Conservation (phyloP, 2,888 invertebrate genomes). For the Meghimatium bilineatum region DNA sequence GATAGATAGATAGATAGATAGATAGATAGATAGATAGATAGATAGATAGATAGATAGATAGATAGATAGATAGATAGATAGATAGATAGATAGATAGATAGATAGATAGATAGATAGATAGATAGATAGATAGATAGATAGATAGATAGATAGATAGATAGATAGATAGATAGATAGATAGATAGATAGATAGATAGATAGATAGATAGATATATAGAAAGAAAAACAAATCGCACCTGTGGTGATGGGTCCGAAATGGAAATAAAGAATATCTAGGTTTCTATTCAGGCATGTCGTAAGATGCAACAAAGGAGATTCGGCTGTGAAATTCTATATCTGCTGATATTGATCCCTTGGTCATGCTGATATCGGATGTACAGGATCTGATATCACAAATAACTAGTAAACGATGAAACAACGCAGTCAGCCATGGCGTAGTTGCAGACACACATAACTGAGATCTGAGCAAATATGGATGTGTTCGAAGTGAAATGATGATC, state of each 20-base stretch:
- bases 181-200: slow-evolving; percentile 2
- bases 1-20: neutral
- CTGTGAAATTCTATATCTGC: too few species aligned
- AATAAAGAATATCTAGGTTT: neutral
- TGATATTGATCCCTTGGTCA: too few species aligned
- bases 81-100: neutral
- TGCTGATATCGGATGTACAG: too few species aligned
- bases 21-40: neutral
- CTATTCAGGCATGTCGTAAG: neutral
- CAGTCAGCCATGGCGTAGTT: too few species aligned
- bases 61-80: neutral
- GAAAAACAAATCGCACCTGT: neutral
- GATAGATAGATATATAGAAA: neutral
- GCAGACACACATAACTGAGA: too few species aligned
- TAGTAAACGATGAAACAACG: too few species aligned
- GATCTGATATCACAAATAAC: too few species aligned
- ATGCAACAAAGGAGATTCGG: too few species aligned
- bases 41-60: neutral
- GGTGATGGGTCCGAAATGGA: neutral
- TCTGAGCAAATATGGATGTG: too few species aligned
- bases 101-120: neutral
- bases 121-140: neutral
- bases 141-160: neutral
- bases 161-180: neutral
- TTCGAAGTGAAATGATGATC: too few species aligned